phyloP scores from a whole-genome alignment of 2,113 vertebrate species.

The Pipra filicauda region DNA sequence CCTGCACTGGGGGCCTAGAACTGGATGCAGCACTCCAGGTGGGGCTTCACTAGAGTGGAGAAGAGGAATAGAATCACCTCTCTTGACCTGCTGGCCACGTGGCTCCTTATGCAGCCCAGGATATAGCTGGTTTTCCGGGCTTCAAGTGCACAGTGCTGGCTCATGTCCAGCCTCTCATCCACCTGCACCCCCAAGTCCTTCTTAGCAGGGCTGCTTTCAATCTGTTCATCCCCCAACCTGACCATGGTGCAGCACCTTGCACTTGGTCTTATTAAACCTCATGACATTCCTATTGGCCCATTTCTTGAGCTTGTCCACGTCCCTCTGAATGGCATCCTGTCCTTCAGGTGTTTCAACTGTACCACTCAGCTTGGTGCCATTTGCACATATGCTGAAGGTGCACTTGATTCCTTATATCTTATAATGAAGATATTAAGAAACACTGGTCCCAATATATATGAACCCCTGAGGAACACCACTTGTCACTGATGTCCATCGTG shows the following conservation, averaged over 20 bases:
- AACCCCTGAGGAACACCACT: not conserved
- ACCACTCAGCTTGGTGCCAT: not conserved
- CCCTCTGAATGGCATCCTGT: not conserved
- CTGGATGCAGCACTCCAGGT: not conserved
- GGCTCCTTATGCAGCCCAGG: not conserved
- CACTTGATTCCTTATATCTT: not conserved
- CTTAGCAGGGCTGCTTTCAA: not conserved
- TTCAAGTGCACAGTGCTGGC: not conserved
- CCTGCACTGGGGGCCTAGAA: not conserved
- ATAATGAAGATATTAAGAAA: not conserved
- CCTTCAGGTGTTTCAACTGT: not conserved
- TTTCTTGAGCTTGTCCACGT: not conserved
- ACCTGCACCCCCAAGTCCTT: not conserved
- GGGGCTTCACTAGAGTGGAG: not conserved
- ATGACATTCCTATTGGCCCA: accelerated
- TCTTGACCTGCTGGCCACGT: not conserved
- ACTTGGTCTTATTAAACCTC: not conserved
- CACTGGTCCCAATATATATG: not conserved
- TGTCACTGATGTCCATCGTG: not conserved
- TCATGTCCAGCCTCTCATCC: not conserved
- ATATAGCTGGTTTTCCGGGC: not conserved
- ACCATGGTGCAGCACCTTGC: not conserved
- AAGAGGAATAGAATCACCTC: not conserved
- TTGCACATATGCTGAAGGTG: not conserved
- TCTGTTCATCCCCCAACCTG: not conserved